phyloP scores from a whole-genome alignment of 2,113 vertebrate genomes.

The Pholis gunnellus region DNA sequence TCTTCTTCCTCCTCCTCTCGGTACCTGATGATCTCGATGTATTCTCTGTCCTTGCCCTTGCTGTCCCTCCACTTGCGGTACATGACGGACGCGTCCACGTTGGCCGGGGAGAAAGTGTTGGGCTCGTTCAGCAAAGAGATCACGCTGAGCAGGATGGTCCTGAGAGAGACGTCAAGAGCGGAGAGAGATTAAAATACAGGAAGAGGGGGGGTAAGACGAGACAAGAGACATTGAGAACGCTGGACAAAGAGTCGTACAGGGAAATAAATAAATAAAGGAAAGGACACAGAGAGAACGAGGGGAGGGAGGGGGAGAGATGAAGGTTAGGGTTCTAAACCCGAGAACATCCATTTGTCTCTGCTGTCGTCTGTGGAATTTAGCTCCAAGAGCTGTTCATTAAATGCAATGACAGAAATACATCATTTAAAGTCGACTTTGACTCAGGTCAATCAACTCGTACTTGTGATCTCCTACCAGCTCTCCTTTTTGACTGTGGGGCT shows the following conservation, averaged over 20 bases:
- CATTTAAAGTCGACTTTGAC: constrained; percentile 9
- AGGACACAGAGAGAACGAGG: not conserved
- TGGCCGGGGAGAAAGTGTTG: constrained; percentile 96
- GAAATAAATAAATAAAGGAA: not conserved
- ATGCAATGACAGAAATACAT: not conserved
- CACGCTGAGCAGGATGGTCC: constrained; percentile 96
- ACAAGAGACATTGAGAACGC: constrained; percentile 3
- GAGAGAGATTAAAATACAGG: constrained; percentile 26
- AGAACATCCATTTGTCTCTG: constrained; percentile 19
- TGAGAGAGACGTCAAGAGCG: constrained; percentile 55
- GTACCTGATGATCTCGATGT: constrained; percentile 96
- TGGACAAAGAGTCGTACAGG: constrained; percentile 20
- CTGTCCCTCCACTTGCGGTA: constrained; percentile 98
- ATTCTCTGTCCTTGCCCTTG: constrained; percentile 94
- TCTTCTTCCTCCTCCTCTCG: too few relatives aligned
- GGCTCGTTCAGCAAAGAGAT: constrained; percentile 97
- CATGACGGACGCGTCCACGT: constrained; percentile 97
- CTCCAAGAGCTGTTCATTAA: not conserved
- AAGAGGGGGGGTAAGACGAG: constrained; percentile 39
- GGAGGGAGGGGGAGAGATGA: not conserved
- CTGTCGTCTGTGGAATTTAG: constrained; percentile 24
- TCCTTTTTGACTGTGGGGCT: not conserved
- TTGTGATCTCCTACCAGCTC: not conserved
- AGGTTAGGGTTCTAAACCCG: not conserved
- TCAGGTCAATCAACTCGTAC: not conserved